Base-by-base conservation (phyloP, 2,888 invertebrate genomes). In the Allolobophora icterica region DNA sequence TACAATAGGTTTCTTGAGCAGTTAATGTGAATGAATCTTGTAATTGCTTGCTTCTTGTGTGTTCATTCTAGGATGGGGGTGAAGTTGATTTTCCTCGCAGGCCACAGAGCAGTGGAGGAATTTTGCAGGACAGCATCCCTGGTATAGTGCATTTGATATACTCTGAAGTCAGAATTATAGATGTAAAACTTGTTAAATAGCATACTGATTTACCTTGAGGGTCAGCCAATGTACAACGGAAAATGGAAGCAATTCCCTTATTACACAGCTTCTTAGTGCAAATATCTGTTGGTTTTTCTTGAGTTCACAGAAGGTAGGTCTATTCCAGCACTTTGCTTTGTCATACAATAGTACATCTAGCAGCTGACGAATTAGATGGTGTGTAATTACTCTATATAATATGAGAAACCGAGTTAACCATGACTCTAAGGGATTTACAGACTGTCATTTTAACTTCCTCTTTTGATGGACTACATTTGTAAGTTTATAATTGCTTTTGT, bases 91-190 rank as follows among this genome's bases (percentile, higher is more conserved):
- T 38, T 38, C n/a, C 52, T 5, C 45, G 71, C n/a, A 90, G 90
- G n/a, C 90, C 90, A 17, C 71, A 71, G 90, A 90, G 90, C 90
- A 90, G 90, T 52, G 90, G 52, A 71, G 90, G 90, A 71, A 38
- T 58, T 71, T 71, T 90, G 38, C 35, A 90, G 21, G 45, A 45
- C 52, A 71, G 34, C 89, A 24, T 40, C 34, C 89, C 33, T 38
- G 89, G 89, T 71, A 71, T n/a, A n/a, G n/a, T 71, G 71, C 71
- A 71, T 71, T 71, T 71, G n/a, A 8, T n/a, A 71, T 71, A 71
- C 30, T 71, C 71, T n/a, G 30, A n/a, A n/a, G 8, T n/a, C 1
- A n/a, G n/a, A 71, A 71, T n/a, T 71, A n/a, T 52, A n/a, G 2
- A 13, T 71, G n/a, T 71, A n/a, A 71, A 71, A 71, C n/a, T 71